Base-by-base conservation (phyloP, 2,797 vertebrate species). In the Enteromius treurensis region DNA sequence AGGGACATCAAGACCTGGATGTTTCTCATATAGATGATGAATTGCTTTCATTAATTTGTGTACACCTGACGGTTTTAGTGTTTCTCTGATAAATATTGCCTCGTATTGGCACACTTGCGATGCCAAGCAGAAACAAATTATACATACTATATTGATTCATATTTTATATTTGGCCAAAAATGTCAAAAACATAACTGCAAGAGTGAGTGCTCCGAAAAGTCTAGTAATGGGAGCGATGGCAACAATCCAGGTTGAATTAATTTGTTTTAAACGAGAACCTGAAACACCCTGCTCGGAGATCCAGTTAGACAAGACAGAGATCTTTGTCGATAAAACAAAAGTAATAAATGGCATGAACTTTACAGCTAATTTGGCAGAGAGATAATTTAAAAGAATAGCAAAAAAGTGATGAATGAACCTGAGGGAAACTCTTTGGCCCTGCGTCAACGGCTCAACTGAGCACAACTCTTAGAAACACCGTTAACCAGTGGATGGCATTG, bases 161-260 rank as follows among this genome's bases (percentile, higher is more conserved):
- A 92, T 95, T 95, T 95, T 95, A 95, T 95, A 95, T 95, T 94
- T 80, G 94, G 95, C 93, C 90, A 93, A 95, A 96, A 94, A 94
- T 95, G 95, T 95, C 94, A 95, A 93, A 95, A 95, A 94, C 93
- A 93, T 92, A 94, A 94, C 93, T 91, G 1, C 65, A 92, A 91
- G 91, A 93, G 93, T 93, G 93, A 94, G 91, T 90, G 89, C 90
- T 92, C 93, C 90, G 85, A 89, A 92, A 95, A 91, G 90, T 93
- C 90, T 93, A 89, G 92, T 96, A 97, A 96, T 96, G 95, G 95
- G 95, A 94, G 93, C 95, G 93, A 90, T 96, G 96, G 96, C 95
- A 94, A 83, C 64, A 81, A 90, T 95, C 96, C 96, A 96, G 91
- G 81, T 85, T 37, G 65, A 70, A 75, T 85, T 26, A 69, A 79